These are phyloP conservation scores for Dugesia japonica DNA, from an alignment of 2,888 invertebrate species.

Conservation along the genomic window DNA sequence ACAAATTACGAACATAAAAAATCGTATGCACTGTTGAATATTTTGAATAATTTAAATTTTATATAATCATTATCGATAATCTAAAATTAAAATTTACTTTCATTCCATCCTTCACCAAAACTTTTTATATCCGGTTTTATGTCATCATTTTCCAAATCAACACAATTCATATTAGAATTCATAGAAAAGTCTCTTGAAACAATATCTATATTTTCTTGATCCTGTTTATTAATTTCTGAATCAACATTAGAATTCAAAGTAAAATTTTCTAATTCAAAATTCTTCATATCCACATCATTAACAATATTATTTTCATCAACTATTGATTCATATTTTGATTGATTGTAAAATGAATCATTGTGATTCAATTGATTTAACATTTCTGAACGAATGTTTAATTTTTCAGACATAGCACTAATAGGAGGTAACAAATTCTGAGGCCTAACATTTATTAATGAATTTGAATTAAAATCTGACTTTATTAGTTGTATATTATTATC, in stretches of 20 bases:
- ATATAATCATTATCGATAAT: too few relatives aligned
- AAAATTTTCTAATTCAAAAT: neutral
- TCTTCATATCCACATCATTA: neutral
- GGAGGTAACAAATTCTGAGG: neutral
- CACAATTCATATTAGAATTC: neutral
- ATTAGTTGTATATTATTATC: neutral
- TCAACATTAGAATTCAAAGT: neutral
- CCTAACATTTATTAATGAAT: neutral
- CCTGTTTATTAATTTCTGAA: neutral
- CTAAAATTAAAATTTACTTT: neutral
- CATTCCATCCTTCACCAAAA: constrained; percentile 2
- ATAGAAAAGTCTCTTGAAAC: neutral
- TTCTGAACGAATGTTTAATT: neutral
- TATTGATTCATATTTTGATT: neutral
- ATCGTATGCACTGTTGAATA: too few relatives aligned
- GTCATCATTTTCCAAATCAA: constrained; percentile 8
- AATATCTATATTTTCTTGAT: neutral
- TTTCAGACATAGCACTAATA: neutral
- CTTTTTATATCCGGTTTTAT: constrained; percentile 2
- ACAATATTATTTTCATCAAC: neutral
- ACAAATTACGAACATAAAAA: too few relatives aligned
- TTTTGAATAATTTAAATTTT: too few relatives aligned
- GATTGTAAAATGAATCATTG: neutral
- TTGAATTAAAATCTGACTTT: neutral
- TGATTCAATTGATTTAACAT: constrained; percentile 10